Conservation (phyloP, 2,888 invertebrate species). For the Aquatica leii region DNA sequence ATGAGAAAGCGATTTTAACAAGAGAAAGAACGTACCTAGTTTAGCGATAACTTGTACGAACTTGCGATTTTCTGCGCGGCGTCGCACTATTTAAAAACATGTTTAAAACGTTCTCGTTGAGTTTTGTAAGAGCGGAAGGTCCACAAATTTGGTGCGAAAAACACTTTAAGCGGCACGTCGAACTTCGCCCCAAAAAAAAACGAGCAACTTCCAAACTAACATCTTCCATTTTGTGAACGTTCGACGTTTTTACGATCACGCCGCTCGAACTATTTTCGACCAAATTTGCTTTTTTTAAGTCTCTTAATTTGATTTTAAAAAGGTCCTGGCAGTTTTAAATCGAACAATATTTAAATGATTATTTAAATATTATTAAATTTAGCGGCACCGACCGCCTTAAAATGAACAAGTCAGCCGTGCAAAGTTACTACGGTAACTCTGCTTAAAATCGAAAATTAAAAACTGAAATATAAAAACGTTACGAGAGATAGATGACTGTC, state of each 20-base stretch:
- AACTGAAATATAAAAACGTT: slow-evolving; percentile 44
- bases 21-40: too few relatives aligned
- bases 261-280: slow-evolving; percentile 10
- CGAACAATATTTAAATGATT: slow-evolving; percentile 29
- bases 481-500: slow-evolving; percentile 59
- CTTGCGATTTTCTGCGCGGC: too few relatives aligned
- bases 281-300: slow-evolving; percentile 16
- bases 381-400: slow-evolving; percentile 32
- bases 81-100: too few relatives aligned
- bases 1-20: too few relatives aligned
- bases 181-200: slow-evolving; percentile 55
- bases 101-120: too few relatives aligned
- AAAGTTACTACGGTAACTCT: slow-evolving; percentile 21
- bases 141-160: slow-evolving; percentile 57
- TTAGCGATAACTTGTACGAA: too few relatives aligned
- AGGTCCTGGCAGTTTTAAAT: slow-evolving; percentile 42
- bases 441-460: slow-evolving; percentile 23
- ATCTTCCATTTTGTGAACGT: slow-evolving; percentile 31
- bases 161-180: slow-evolving; percentile 49
- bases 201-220: slow-evolving; percentile 62
- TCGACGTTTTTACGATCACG: slow-evolving; percentile 13
- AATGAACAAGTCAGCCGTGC: slow-evolving; percentile 25
- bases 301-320: slow-evolving; percentile 5
- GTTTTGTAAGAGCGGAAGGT: slow-evolving; percentile 50
- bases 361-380: slow-evolving; percentile 27